Percentiles rank a stretch among this genome's conserved stretches.
Evolutionary conservation across 2,113 vertebrate genomes (phyloP).

Genomic region (Catharus bicknelli): DNA sequence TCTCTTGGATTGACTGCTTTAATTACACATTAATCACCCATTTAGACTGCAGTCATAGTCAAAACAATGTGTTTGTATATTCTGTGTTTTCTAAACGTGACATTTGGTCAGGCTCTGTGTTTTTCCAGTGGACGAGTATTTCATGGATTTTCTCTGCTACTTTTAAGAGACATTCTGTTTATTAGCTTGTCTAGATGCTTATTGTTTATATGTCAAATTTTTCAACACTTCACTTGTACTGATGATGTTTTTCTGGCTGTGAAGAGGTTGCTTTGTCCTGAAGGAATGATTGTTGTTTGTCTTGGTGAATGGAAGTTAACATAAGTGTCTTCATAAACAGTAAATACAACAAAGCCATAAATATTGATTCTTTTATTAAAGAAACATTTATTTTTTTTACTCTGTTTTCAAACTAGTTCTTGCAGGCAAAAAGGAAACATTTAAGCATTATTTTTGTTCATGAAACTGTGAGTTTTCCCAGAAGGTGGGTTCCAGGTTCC

Average conservation of each 20-base stretch:
- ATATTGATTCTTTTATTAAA: not conserved
- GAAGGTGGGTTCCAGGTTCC: not conserved
- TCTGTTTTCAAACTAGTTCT: not conserved
- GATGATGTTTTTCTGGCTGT: not conserved
- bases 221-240: not conserved
- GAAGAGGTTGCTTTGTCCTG: not conserved
- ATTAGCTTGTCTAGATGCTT: not conserved
- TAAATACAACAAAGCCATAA: not conserved
- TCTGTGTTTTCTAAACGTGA: rapidly evolving
- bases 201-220: not conserved
- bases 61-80: not conserved
- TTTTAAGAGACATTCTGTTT: not conserved
- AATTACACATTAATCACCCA: not conserved
- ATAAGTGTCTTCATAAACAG: not conserved
- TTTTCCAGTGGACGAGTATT: not conserved
- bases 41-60: not conserved
- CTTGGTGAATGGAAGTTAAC: not conserved
- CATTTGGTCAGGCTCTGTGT: not conserved
- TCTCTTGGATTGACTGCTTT: not conserved
- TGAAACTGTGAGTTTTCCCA: not conserved
- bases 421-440: not conserved
- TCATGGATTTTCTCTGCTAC: not conserved
- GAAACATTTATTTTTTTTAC: not conserved
- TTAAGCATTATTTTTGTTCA: not conserved
- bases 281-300: not conserved